These are phyloP conservation scores for Lophochroa leadbeateri DNA, from an alignment of 2,113 vertebrate genomes.

Conservation along the genomic window DNA sequence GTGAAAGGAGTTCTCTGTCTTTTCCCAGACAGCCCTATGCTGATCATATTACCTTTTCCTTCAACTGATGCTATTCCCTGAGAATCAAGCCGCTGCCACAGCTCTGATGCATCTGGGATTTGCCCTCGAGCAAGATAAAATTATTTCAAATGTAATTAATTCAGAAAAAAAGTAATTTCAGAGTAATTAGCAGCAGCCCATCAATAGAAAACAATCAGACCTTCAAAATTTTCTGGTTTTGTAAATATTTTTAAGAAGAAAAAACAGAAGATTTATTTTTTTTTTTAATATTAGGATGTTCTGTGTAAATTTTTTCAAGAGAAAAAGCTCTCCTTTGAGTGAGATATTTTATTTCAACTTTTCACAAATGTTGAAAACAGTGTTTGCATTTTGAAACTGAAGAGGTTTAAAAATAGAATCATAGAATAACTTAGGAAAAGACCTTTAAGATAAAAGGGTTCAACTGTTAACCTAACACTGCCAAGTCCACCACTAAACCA, in stretches of 20 bases:
- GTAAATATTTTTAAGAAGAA: not conserved
- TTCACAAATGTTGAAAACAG: not conserved
- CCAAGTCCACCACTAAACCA: not conserved
- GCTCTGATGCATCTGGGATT: not conserved
- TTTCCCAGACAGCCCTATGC: not conserved
- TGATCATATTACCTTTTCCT: not conserved
- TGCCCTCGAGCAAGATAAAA: not conserved
- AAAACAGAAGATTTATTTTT: not conserved
- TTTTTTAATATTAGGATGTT: not conserved
- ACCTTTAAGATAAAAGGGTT: not conserved
- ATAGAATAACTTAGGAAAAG: not conserved
- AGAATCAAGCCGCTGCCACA: not conserved
- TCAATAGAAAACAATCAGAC: not conserved
- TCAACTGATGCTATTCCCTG: not conserved
- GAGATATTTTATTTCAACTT: not conserved
- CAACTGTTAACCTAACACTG: not conserved
- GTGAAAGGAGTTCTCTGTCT: conserved; percentile 29
- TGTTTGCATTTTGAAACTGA: not conserved
- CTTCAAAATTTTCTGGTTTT: not conserved
- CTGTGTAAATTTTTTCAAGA: not conserved
- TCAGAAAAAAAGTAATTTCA: not conserved
- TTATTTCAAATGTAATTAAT: not conserved
- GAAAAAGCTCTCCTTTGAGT: not conserved
- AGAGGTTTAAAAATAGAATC: not conserved
- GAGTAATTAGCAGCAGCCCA: not conserved